Base-by-base conservation (phyloP, 2,797 vertebrate genomes). In the Nyctibius grandis region DNA sequence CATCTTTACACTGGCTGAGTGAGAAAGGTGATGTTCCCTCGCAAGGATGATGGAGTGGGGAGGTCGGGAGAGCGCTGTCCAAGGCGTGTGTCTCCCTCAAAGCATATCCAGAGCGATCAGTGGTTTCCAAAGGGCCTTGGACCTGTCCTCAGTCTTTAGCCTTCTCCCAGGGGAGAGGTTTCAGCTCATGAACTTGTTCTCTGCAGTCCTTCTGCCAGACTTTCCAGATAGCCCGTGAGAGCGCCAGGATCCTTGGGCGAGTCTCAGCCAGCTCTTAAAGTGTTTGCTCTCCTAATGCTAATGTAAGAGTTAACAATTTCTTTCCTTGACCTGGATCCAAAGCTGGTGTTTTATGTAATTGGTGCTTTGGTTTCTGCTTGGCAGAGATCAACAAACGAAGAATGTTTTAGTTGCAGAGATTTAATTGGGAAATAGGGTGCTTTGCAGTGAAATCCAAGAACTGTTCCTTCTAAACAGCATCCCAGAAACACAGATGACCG, bases 401-500 rank as follows among this genome's bases (percentile, higher is more conserved):
- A 44, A 40, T 11, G 15, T 45, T 68, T 59, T 59, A 15, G 29
- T 60, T 74, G n/a, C 5, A 9, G 1, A 40, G 44, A 17, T 74
- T 33, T 87, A 53, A 22, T 19, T 85, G 53, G 40, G 22, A 74
- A 74, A n/a, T 28, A 14, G 40, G 21, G 8, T 42, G 29, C 40
- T 63, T 74, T 81, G 72, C 70, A 33, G 70, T 44, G 57, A 72
- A 60, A 68, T 51, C 5, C 8, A 26, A 45, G 34, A 44, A 15
- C 15, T 11, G 4, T 54, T 72, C 22, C 36, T 74, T 67, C 33
- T 48, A 6, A 72, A 10, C 21, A 10, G 72, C 2, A n/a, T 28
- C 33, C 19, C 40, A 57, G 2, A 78, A 64, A 2, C 23, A 2
- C 13, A 6, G 38, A 2, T 64, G 40, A 7, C 25, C 0, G 0